Evolutionary conservation across 2,888 invertebrate genomes (phyloP).

Genomic region (Chromoteleia sp.): DNA sequence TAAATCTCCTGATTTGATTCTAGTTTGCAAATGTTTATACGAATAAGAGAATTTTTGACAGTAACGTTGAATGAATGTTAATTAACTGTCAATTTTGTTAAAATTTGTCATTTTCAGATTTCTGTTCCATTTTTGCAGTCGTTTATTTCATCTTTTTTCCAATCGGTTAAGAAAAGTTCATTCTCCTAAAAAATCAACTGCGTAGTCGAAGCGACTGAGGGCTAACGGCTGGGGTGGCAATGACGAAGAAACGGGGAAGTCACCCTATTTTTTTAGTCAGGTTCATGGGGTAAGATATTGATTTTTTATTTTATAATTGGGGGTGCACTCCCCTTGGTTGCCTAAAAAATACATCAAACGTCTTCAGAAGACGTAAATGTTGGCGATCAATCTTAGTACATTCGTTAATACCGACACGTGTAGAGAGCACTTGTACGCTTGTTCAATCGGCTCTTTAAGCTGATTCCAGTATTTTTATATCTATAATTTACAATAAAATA

Average conservation of each 20-base stretch:
- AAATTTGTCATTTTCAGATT: too few species aligned
- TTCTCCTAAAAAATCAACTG: conserved; percentile 77
- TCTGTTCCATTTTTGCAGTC: too few species aligned
- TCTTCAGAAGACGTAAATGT: conserved; percentile 68
- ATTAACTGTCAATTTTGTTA: too few species aligned
- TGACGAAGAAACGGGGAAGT: conserved; percentile 80
- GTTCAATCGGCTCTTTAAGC: conserved; percentile 27
- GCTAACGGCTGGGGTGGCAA: conserved; percentile 77
- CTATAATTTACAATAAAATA: too few species aligned
- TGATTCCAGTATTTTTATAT: too few species aligned
- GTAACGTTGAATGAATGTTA: too few species aligned
- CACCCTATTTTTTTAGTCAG: conserved; percentile 81
- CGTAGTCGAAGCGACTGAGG: conserved; percentile 74
- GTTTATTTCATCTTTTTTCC: conserved; percentile 38
- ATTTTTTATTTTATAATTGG: conserved; percentile 85
- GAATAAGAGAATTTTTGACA: too few species aligned
- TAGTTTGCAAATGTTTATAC: too few species aligned
- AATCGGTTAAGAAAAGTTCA: conserved; percentile 63
- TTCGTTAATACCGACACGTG: conserved; percentile 63
- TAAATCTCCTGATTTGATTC: too few species aligned
- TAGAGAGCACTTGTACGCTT: conserved; percentile 52
- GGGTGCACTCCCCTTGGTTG: conserved; percentile 83
- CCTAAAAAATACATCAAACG: conserved; percentile 83
- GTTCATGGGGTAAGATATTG: conserved; percentile 83
- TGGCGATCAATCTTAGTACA: conserved; percentile 57